Percentiles rank a stretch among this genome's conserved stretches.
Evolutionary conservation across 2,888 invertebrate genomes (phyloP).

Genomic region (Masnerella sp.): DNA sequence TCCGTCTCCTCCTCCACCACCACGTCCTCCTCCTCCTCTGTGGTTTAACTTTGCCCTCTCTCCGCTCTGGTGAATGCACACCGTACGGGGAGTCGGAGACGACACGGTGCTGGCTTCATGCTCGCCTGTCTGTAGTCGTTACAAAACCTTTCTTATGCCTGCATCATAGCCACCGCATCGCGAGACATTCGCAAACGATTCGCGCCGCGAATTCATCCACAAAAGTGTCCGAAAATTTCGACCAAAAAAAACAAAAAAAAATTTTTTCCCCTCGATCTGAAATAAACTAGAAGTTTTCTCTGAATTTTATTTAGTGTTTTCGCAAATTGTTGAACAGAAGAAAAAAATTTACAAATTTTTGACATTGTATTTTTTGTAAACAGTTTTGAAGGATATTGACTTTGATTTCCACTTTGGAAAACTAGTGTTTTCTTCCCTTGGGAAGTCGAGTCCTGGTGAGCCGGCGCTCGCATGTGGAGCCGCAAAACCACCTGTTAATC

Average conservation of each 20-base stretch:
- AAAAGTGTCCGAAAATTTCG: conserved; percentile 16
- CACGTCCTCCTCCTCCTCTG: conserved; percentile 47
- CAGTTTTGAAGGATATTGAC: too few species aligned
- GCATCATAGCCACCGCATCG: conserved; percentile 58
- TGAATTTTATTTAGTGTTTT: too few species aligned
- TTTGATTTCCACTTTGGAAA: conserved; percentile 3
- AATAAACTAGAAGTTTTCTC: too few species aligned
- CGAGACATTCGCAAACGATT: conserved; percentile 34
- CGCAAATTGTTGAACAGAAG: too few species aligned
- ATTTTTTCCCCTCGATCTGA: too few species aligned
- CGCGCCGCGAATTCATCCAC: conserved; percentile 32
- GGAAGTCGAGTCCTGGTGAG: too few species aligned
- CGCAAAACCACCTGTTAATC: conserved; percentile 57
- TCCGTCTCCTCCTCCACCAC: conserved; percentile 33
- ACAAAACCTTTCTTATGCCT: conserved; percentile 69
- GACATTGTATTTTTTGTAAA: too few species aligned
- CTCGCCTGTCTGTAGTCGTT: conserved; percentile 70
- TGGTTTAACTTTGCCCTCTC: conserved; percentile 71
- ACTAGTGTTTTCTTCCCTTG: too few species aligned
- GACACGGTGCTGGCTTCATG: conserved; percentile 68
- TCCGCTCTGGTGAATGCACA: conserved; percentile 68
- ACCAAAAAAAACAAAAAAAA: not conserved
- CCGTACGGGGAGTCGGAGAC: conserved; percentile 73
- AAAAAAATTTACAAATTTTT: too few species aligned
- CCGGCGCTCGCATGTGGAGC: too few species aligned